Base-by-base conservation (phyloP, 2,888 invertebrate genomes). In the Diarsia rubi region DNA sequence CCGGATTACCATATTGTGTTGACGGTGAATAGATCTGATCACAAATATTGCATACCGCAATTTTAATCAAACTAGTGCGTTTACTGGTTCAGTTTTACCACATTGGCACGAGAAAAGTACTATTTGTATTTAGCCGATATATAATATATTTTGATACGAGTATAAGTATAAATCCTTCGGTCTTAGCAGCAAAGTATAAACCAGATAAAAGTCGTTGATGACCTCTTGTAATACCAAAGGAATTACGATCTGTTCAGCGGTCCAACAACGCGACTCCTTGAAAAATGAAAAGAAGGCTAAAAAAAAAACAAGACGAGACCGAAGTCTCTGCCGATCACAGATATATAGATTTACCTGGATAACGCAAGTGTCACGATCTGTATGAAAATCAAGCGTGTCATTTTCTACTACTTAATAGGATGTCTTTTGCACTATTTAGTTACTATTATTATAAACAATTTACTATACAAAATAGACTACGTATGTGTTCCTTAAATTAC, bases 1-100 rank as follows among this genome's bases (percentile, higher is more conserved):
- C 64, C 24, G 11, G 27, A 78, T 78, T 78, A 73, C 49, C 73
- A 73, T 78, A 67, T 52, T 78, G 67, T 73, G 63, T 64, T 27
- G 19, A 42, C 63, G 19, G 44, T 63, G 54, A 69, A 69, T 69
- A 49, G 69, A 62, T 76, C 69, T 69, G 2, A 63, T 9, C 16
- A 24, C 21, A 4, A 45, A 74, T 64, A 59, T 47, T 66, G 42
- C 27, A n/a, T 74, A 14, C 9, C 14, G 24, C 37, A 11, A 63
- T 63, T 57, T 52, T 42, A 42, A 62, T 42, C 62, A 16, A n/a
- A 42, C 27, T 59, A 31, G 37, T 14, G 37, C 14, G 24, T 64
- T 37, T 16, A 19, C 62, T 31, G 5, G 8, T 37, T 21, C 21
- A 63, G n/a, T 19, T 12, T 52, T n/a, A 42, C n/a, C 42, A 62